Conservation (phyloP, 2,113 vertebrate species). For the Cichladusa arquata region DNA sequence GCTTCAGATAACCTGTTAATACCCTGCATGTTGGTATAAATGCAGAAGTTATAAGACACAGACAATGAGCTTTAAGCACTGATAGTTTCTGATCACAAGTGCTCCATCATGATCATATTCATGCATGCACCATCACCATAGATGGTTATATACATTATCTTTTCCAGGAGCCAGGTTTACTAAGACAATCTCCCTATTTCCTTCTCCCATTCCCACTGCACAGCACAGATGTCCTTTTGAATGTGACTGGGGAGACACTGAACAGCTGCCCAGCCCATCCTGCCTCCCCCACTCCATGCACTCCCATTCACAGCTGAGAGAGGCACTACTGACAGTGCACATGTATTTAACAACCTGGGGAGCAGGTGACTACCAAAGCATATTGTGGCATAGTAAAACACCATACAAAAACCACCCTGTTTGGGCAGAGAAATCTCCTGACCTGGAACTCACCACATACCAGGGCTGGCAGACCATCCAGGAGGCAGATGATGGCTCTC, state of each 20-base stretch:
- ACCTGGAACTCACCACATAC: not conserved
- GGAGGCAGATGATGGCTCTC: not conserved
- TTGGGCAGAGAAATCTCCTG: not conserved
- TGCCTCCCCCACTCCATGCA: not conserved
- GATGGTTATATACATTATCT: not conserved
- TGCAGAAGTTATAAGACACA: not conserved
- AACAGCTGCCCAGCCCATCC: not conserved
- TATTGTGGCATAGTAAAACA: not conserved
- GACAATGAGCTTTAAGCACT: not conserved
- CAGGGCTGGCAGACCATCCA: not conserved
- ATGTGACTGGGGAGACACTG: not conserved
- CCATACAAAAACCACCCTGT: not conserved
- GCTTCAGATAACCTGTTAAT: not conserved
- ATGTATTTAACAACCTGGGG: not conserved
- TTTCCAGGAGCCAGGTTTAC: not conserved
- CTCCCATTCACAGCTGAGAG: not conserved
- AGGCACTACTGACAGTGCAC: not conserved
- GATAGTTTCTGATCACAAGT: not conserved
- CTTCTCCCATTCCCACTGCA: not conserved
- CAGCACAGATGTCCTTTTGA: not conserved
- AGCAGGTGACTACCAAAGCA: not conserved
- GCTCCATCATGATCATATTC: not conserved
- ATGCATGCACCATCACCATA: rapidly evolving
- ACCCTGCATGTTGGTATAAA: not conserved
- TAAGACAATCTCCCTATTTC: not conserved